Conservation (phyloP, 2,113 vertebrate genomes). For the Anguilla rostrata region DNA sequence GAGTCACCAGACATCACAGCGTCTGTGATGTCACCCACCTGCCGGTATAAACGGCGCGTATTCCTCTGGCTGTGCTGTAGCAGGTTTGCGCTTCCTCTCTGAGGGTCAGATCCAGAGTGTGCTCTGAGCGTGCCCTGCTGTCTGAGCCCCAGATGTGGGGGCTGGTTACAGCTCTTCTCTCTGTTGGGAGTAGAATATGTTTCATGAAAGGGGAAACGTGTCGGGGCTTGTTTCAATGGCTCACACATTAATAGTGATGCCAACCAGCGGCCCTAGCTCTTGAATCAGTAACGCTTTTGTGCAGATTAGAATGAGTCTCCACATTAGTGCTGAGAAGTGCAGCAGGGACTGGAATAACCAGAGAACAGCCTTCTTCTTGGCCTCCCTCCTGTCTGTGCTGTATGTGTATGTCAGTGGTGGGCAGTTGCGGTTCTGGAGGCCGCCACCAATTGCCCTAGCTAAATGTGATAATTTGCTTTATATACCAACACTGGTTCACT, state of each 20-base stretch:
- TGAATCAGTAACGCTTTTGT: conserved; percentile 54
- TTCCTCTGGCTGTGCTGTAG: no score
- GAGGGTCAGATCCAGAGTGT: neutral
- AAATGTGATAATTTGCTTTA: no score
- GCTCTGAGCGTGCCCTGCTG: neutral
- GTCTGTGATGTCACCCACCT: no score
- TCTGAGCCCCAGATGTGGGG: neutral
- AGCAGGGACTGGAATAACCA: neutral
- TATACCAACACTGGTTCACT: no score
- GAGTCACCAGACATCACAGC: neutral
- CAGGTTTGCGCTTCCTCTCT: no score
- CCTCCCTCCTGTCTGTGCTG: no score
- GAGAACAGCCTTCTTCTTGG: neutral
- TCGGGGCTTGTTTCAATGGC: conserved; percentile 19
- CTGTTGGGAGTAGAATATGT: conserved; percentile 21
- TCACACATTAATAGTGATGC: conserved; percentile 34
- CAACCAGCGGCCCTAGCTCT: conserved; percentile 27
- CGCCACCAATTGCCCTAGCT: no score
- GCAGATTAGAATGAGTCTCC: conserved; percentile 29
- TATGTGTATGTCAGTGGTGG: no score
- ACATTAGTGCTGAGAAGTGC: conserved; percentile 5
- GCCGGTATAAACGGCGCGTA: no score
- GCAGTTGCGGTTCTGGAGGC: no score
- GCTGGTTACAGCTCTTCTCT: conserved; percentile 12
- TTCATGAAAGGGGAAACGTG: conserved; percentile 14